Conservation (phyloP, 2,797 vertebrate genomes). For the Gymnodraco acuticeps region DNA sequence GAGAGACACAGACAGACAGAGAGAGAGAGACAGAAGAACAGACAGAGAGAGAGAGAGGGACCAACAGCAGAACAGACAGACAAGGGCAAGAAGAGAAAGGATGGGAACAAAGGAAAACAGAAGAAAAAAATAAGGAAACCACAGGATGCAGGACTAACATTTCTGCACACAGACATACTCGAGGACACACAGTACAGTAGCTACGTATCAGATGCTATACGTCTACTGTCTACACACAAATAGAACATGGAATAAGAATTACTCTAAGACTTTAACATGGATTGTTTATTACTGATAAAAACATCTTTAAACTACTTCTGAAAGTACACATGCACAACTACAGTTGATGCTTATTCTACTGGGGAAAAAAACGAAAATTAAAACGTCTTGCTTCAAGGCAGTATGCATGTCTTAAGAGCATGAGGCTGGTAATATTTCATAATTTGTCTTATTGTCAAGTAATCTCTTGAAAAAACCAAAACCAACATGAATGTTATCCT, state of each 20-base stretch:
- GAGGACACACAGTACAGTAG: constrained; percentile 30
- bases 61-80: neutral
- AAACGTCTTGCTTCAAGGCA: constrained; percentile 39
- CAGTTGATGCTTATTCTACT: constrained; percentile 32
- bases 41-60: constrained; percentile 3
- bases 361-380: constrained; percentile 3
- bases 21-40: constrained; percentile 3
- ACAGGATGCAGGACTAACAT: constrained; percentile 25
- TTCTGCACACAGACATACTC: constrained; percentile 32
- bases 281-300: constrained; percentile 50
- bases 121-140: constrained; percentile 27
- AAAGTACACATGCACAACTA: constrained; percentile 67
- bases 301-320: constrained; percentile 25
- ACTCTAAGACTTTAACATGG: constrained; percentile 31
- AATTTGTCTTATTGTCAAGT: constrained; percentile 36
- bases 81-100: constrained; percentile 8
- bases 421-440: constrained; percentile 6
- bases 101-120: constrained; percentile 24
- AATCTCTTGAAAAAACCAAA: constrained; percentile 41
- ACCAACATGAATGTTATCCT: constrained; percentile 21
- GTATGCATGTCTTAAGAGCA: constrained; percentile 50
- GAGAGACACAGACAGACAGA: constrained; percentile 3
- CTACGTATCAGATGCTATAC: constrained; percentile 31
- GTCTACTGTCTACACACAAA: constrained; percentile 47
- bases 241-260: constrained; percentile 42